These are phyloP conservation scores for Meriones psammophilus DNA, from an alignment of 2,797 vertebrate genomes.

Conservation along the genomic window DNA sequence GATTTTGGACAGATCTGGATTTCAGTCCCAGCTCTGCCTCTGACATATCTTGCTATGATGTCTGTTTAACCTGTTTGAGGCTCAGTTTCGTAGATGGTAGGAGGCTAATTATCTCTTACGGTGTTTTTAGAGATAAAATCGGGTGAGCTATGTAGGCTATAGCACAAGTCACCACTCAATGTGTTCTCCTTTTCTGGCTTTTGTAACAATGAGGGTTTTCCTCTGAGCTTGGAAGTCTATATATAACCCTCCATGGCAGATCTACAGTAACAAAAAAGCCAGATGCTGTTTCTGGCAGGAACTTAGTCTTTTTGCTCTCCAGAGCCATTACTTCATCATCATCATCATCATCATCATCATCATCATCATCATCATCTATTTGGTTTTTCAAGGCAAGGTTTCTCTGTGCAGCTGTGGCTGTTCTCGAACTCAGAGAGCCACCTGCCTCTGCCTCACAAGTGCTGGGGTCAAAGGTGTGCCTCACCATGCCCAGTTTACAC, in stretches of 20 bases:
- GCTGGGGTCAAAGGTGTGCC: background rate
- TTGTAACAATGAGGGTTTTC: constrained; percentile 34
- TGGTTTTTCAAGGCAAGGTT: background rate
- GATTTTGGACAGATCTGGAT: constrained; percentile 27
- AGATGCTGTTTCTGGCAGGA: background rate
- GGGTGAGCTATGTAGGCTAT: background rate
- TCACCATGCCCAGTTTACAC: background rate
- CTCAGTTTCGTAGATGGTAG: background rate
- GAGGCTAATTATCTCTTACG: background rate
- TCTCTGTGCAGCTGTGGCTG: background rate
- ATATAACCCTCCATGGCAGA: constrained; percentile 24
- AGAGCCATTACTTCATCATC: background rate
- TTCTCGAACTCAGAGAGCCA: background rate
- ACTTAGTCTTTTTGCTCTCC: background rate
- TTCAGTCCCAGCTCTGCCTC: constrained; percentile 6
- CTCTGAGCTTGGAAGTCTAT: background rate
- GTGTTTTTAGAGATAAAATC: constrained; percentile 11
- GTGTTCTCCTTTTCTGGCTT: constrained; percentile 36
- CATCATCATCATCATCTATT: background rate
- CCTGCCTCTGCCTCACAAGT: background rate
- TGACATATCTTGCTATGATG: background rate
- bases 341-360: background rate
- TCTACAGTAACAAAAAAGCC: background rate
- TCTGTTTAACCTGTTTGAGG: background rate
- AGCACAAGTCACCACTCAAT: constrained; percentile 27